A percentile compares a stretch with the other conserved stretches of the same genome.
Evolutionary conservation across 2,113 vertebrate species (phyloP).

Genomic region (Aleadryas rufinucha): DNA sequence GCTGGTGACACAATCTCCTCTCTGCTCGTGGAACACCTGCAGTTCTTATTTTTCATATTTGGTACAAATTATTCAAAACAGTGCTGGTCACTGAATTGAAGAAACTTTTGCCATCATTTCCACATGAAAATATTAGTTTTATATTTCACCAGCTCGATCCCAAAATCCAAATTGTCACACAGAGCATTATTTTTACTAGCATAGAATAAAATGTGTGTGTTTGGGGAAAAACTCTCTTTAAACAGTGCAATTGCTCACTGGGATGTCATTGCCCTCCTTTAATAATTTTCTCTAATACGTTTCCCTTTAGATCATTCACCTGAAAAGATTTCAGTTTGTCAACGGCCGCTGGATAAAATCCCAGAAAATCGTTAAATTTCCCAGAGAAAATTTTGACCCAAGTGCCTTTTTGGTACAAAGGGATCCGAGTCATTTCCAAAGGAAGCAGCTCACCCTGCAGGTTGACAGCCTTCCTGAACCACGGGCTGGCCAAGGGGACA

Average conservation of each 20-base stretch:
- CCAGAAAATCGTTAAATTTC: constrained; percentile 98
- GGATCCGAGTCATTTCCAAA: constrained; percentile 77
- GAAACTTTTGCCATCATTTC: neutral
- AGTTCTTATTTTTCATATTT: neutral
- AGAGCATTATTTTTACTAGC: neutral
- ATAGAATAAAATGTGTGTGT: neutral
- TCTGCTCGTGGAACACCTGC: neutral
- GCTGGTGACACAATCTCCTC: neutral
- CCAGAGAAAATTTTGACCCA: constrained; percentile 90
- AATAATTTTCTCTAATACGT: neutral
- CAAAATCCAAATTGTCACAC: neutral
- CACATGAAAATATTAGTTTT: neutral
- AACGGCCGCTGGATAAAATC: constrained; percentile 99
- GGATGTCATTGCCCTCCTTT: neutral
- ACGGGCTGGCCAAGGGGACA: constrained; percentile 48
- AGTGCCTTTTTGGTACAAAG: constrained; percentile 93
- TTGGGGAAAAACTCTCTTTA: neutral
- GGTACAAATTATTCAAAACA: neutral
- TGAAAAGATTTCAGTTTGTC: constrained; percentile 97
- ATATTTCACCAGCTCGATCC: neutral
- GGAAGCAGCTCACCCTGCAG: constrained; percentile 69
- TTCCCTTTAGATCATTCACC: constrained; percentile 88
- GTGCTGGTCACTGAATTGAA: neutral
- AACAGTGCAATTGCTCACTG: neutral
- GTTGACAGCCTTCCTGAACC: constrained; percentile 62